Evolutionary conservation across 2,888 invertebrate genomes (phyloP).

Genomic region (Trachelus stipa): DNA sequence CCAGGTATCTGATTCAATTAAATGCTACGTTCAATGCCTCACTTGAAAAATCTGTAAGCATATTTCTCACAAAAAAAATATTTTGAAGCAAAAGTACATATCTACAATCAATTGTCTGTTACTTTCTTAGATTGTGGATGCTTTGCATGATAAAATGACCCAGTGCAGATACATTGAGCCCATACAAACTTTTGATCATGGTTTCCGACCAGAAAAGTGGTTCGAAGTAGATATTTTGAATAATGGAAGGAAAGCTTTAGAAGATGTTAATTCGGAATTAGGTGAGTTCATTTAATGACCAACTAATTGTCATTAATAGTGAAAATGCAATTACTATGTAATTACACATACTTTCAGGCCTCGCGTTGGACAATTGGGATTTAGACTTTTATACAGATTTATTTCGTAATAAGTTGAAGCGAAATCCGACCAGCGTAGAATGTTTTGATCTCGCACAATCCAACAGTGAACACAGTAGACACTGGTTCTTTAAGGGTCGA

Average conservation of each 20-base stretch:
- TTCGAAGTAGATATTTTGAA: slow-evolving; percentile 85
- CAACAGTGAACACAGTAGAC: slow-evolving; percentile 97
- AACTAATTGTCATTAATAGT: not conserved
- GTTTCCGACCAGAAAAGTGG: slow-evolving; percentile 76
- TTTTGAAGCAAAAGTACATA: not conserved
- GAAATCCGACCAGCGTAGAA: slow-evolving; percentile 97
- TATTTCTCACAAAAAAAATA: slow-evolving; percentile 10
- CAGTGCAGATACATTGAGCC: slow-evolving; percentile 84
- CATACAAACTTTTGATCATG: slow-evolving; percentile 70
- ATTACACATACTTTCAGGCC: slow-evolving; percentile 69
- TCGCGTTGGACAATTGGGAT: slow-evolving; percentile 95
- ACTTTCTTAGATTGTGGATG: slow-evolving; percentile 69
- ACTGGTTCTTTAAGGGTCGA: slow-evolving; percentile 97
- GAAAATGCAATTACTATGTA: not conserved
- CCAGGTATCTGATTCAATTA: slow-evolving; percentile 73
- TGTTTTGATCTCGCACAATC: slow-evolving; percentile 98
- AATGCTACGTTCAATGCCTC: not conserved
- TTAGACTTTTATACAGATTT: slow-evolving; percentile 89
- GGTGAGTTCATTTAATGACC: slow-evolving; percentile 66
- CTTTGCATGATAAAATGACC: slow-evolving; percentile 93
- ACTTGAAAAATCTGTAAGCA: slow-evolving; percentile 47
- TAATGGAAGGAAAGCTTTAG: slow-evolving; percentile 82
- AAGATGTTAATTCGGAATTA: slow-evolving; percentile 81
- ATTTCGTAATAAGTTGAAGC: slow-evolving; percentile 82
- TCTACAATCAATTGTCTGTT: slow-evolving; percentile 8